Evolutionary conservation across 2,113 vertebrate species (phyloP).

Genomic region (Grallaria varia): DNA sequence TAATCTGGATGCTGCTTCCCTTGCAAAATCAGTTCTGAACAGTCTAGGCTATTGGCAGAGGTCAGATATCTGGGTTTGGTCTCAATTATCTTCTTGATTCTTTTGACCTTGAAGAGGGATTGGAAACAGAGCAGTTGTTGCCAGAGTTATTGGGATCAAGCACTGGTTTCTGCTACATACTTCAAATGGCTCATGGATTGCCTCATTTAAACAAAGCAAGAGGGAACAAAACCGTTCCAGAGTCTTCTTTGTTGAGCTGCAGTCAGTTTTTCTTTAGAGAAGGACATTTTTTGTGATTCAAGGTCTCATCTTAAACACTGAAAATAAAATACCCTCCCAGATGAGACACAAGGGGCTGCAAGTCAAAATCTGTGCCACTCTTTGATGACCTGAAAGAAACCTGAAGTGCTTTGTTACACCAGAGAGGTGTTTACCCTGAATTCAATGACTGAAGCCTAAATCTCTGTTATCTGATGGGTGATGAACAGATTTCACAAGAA

Average conservation of each 20-base stretch:
- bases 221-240: background rate
- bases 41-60: background rate
- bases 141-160: constrained; percentile 29
- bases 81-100: constrained; percentile 18
- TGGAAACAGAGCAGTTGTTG: constrained; percentile 28
- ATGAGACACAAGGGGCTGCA: background rate
- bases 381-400: background rate
- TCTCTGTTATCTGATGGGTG: background rate
- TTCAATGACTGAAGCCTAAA: background rate
- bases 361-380: background rate
- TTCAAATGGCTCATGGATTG: background rate
- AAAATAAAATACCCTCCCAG: background rate
- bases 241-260: background rate
- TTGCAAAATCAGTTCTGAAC: background rate
- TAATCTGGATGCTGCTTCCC: background rate
- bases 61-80: constrained; percentile 25
- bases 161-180: background rate
- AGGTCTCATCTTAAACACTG: background rate
- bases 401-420: background rate
- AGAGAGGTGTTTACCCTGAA: background rate
- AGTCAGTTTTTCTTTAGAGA: background rate
- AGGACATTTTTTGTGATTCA: background rate
- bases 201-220: background rate
- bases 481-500: background rate
- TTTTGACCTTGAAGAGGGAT: constrained; percentile 31